phyloP scores from a whole-genome alignment of 1,140 invertebrate genomes.

The Trinorchestia longiramus region DNA sequence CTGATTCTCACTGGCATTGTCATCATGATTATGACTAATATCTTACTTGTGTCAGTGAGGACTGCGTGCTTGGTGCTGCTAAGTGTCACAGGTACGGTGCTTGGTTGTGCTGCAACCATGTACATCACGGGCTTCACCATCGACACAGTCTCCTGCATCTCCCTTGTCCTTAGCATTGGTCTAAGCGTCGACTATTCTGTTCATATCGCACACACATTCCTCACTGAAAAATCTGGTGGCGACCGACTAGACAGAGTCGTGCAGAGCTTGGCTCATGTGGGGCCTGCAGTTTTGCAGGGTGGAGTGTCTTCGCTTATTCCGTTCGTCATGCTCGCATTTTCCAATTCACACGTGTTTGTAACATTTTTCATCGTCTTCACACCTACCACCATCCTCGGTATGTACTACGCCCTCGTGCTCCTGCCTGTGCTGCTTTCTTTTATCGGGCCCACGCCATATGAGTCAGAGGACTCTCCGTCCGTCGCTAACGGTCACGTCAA shows the following conservation, averaged over 20 bases:
- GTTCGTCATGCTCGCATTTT: slow-evolving; percentile 72
- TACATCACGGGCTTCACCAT: slow-evolving; percentile 74
- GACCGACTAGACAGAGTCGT: slow-evolving; percentile 71
- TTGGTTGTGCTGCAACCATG: slow-evolving; percentile 75
- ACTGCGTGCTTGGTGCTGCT: slow-evolving; percentile 73
- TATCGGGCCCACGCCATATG: slow-evolving; percentile 71
- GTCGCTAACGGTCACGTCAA: slow-evolving; percentile 55
- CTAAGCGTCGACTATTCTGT: slow-evolving; percentile 76
- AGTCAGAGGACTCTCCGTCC: background rate
- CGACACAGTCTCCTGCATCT: slow-evolving; percentile 75
- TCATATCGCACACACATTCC: slow-evolving; percentile 75
- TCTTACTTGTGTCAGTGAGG: slow-evolving; percentile 73
- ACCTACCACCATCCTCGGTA: slow-evolving; percentile 74
- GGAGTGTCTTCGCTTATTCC: slow-evolving; percentile 74
- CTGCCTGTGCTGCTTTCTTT: slow-evolving; percentile 75
- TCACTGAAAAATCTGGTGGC: slow-evolving; percentile 71
- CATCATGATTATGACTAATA: slow-evolving; percentile 73
- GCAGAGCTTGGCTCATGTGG: slow-evolving; percentile 71
- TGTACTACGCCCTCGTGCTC: slow-evolving; percentile 75
- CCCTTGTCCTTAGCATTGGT: slow-evolving; percentile 73
- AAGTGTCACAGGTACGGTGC: slow-evolving; percentile 74
- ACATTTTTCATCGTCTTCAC: slow-evolving; percentile 77
- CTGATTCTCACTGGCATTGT: slow-evolving; percentile 72
- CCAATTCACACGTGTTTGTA: slow-evolving; percentile 72
- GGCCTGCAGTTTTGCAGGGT: slow-evolving; percentile 73